phyloP scores from a whole-genome alignment of 1,140 invertebrate genomes.

The Dermatophagoides farinae region DNA sequence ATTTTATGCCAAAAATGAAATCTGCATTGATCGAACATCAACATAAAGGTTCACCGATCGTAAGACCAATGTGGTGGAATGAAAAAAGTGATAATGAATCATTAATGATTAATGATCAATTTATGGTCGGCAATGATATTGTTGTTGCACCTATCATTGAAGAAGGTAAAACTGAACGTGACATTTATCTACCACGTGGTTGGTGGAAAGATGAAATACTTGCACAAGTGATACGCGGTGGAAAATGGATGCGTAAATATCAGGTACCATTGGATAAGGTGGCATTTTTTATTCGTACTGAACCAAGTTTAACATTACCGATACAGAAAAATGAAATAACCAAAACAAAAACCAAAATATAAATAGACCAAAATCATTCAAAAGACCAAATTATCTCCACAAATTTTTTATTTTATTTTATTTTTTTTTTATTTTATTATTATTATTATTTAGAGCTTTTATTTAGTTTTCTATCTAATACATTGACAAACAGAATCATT shows the following conservation, averaged over 20 bases:
- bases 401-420: no score
- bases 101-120: conserved; percentile 59
- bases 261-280: conserved; percentile 51
- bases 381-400: no score
- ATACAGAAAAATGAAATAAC: not conserved
- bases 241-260: conserved; percentile 69
- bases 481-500: no score
- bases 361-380: no score
- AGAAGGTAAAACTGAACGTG: conserved; percentile 37
- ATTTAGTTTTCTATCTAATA: no score
- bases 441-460: no score
- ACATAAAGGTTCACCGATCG: conserved; percentile 54
- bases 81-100: conserved; percentile 59
- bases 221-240: conserved; percentile 57
- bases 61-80: conserved; percentile 86
- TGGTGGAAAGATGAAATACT: conserved; percentile 76
- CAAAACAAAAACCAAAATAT: not conserved
- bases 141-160: conserved; percentile 73
- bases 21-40: conserved; percentile 39
- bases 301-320: not conserved
- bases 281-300: conserved; percentile 43
- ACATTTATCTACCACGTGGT: conserved; percentile 63
- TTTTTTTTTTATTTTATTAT: no score
- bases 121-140: conserved; percentile 67
- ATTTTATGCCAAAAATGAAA: conserved; percentile 21